Base-by-base conservation (phyloP, 2,113 vertebrate species). In the Atractosteus spatula region DNA sequence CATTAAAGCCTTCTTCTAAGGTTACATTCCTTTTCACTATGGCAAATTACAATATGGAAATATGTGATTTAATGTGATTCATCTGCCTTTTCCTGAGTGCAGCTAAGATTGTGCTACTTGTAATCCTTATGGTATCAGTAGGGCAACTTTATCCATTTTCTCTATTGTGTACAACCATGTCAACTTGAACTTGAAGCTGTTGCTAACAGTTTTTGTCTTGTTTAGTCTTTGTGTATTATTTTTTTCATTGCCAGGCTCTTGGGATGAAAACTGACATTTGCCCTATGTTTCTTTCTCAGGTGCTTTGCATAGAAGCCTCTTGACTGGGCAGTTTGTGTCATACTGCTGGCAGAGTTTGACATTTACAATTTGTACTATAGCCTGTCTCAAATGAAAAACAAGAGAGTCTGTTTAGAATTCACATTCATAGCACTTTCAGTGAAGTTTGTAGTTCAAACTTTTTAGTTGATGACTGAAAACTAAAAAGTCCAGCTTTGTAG, bases 281-380 rank as follows among this genome's bases (percentile, higher is more conserved):
- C 66, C 55, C 17, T 68, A 16, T 68, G 11, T 59, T 59, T 59
- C 56, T 3, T 59, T 59, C 56, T n/a, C 47, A 51, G 47, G 47
- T 51, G 5, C 47, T 51, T 51, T 51, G 64, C 41, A 45, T 45
- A 66, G 64, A 2, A 66, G 11, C 64, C 43, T 45, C 14, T 13
- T 14, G 44, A n/a, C 13, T 8, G 13, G 64, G 42, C 41, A 44
- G 14, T 68, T 41, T 68, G 66, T 29, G 17, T 55, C n/a, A 67
- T 67, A 67, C 10, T 16, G 51, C 44, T 51, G 47, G n/a, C 8
- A 29, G 66, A n/a, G 44, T 68, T 68, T 51, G 44, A 68, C 56
- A 59, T 59, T 59, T 59, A 59, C 47, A n/a, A 51, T 68, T 68
- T 68, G 16, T 41, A 54, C 45, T 41, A 51, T 68, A 68, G 51